These are phyloP conservation scores for Protophormia terraenovae DNA, from an alignment of 2,888 invertebrate species.

Conservation along the genomic window DNA sequence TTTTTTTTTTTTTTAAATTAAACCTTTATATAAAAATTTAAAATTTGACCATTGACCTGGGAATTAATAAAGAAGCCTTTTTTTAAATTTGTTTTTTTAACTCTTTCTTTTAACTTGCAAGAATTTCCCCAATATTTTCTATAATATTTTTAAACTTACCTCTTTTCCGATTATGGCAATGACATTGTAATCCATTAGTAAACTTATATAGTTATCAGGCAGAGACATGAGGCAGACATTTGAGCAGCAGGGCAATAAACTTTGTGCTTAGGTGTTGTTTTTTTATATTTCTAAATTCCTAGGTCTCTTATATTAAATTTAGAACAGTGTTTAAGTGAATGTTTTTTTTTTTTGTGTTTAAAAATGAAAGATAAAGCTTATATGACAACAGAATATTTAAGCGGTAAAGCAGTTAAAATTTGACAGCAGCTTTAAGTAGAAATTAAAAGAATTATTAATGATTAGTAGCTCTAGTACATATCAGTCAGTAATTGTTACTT, in stretches of 20 bases:
- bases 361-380: conserved; percentile 70
- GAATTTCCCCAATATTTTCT: background rate
- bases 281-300: background rate
- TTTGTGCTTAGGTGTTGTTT: conserved; percentile 1
- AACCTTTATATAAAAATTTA: too few relatives aligned
- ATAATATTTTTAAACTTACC: conserved; percentile 25
- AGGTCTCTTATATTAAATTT: background rate
- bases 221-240: background rate
- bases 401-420: conserved; percentile 48
- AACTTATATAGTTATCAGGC: background rate
- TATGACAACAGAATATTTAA: conserved; percentile 76
- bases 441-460: conserved; percentile 33
- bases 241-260: conserved; percentile 6
- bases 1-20: too few relatives aligned
- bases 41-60: too few relatives aligned
- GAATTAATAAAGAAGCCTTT: too few relatives aligned
- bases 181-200: conserved; percentile 19
- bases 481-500: conserved; percentile 34
- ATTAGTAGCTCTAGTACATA: conserved; percentile 57
- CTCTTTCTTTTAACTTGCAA: background rate
- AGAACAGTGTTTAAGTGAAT: background rate
- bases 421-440: conserved; percentile 45
- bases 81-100: too few relatives aligned
- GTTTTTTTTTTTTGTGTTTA: background rate
- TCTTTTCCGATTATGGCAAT: background rate